Conservation (phyloP, 2,888 invertebrate species). For the Ormia ochracea region DNA sequence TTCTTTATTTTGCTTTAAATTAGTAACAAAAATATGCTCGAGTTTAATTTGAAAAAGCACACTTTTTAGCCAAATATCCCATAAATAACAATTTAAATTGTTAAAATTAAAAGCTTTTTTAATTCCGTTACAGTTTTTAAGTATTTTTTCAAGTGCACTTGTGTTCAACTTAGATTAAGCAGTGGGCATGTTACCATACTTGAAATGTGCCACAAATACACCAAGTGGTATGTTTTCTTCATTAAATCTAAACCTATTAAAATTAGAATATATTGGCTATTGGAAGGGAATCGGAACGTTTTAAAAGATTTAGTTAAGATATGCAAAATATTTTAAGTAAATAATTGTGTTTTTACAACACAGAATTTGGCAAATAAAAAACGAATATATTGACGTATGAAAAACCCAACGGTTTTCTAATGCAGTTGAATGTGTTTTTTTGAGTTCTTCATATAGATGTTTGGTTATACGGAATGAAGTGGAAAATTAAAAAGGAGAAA, state of each 20-base stretch:
- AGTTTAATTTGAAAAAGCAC: neutral
- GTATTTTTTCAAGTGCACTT: conserved; percentile 49
- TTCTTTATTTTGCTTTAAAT: neutral
- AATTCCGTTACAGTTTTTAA: neutral
- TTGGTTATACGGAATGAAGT: neutral
- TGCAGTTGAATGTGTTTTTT: neutral
- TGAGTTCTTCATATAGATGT: neutral
- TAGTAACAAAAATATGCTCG: conserved; percentile 1
- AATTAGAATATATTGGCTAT: conserved; percentile 25
- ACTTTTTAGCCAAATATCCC: conserved; percentile 31
- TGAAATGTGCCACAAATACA: conserved; percentile 16
- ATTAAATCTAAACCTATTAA: conserved; percentile 12
- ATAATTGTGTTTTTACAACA: conserved; percentile 27
- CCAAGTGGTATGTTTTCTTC: conserved; percentile 22
- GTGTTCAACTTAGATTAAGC: conserved; percentile 16
- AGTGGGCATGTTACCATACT: conserved; percentile 21
- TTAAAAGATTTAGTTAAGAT: conserved; percentile 18
- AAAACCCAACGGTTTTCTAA: neutral
- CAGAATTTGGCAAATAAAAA: conserved; percentile 4
- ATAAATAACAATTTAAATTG: conserved; percentile 51
- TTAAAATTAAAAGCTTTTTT: conserved; percentile 26
- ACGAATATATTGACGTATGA: neutral
- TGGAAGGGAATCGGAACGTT: neutral
- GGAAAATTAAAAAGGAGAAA: no score
- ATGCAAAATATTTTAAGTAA: conserved; percentile 46